phyloP scores from a whole-genome alignment of 2,888 invertebrate genomes.

The Chrysolina oricalcia region DNA sequence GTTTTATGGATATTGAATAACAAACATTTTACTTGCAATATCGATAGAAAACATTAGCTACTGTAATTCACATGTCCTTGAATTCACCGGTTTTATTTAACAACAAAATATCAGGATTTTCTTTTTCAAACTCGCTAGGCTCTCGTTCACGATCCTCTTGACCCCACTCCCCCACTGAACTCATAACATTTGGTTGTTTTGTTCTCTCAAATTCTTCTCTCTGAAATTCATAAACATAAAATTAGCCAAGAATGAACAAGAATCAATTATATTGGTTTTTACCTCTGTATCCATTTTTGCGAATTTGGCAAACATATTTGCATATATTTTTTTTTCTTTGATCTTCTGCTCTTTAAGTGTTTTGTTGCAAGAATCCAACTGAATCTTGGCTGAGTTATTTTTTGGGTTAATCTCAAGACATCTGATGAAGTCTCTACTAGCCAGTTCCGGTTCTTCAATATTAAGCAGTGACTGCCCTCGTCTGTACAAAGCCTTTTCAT shows the following conservation, averaged over 20 bases:
- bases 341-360: constrained; percentile 84
- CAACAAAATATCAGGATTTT: constrained; percentile 85
- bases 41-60: too few species aligned
- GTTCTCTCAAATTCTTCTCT: constrained; percentile 82
- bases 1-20: too few species aligned
- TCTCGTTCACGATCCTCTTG: constrained; percentile 81
- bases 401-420: constrained; percentile 86
- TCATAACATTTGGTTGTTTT: constrained; percentile 82
- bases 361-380: constrained; percentile 81
- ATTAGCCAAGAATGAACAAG: constrained; percentile 25
- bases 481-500: constrained; percentile 93
- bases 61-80: constrained; percentile 78
- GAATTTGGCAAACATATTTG: constrained; percentile 96
- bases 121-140: constrained; percentile 85
- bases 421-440: constrained; percentile 80
- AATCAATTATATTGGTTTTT: constrained; percentile 56
- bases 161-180: constrained; percentile 83
- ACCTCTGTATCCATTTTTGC: constrained; percentile 86
- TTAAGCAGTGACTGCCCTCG: constrained; percentile 86
- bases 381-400: constrained; percentile 91
- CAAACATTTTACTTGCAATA: too few species aligned
- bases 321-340: constrained; percentile 90
- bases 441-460: constrained; percentile 84
- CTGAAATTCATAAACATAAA: constrained; percentile 67
- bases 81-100: constrained; percentile 84